Evolutionary conservation across 2,888 invertebrate genomes (phyloP).

Genomic region (Embidobia sp.): DNA sequence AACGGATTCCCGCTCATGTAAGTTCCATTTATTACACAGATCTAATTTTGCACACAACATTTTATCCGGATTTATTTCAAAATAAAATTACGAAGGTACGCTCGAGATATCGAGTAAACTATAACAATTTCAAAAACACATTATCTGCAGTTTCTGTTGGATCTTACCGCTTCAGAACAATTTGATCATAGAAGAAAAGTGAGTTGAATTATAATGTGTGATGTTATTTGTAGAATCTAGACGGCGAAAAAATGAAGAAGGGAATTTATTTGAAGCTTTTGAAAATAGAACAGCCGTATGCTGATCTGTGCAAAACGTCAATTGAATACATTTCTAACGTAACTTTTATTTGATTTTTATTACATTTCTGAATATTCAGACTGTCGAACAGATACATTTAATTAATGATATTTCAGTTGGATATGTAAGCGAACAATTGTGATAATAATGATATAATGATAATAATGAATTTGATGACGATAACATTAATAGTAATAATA

Average conservation of each 20-base stretch:
- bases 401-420: no score
- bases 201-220: conserved; percentile 32
- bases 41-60: background rate
- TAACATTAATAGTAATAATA: no score
- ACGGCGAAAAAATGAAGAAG: conserved; percentile 3
- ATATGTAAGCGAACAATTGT: no score
- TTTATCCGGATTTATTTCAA: conserved; percentile 15
- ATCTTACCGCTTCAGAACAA: conserved; percentile 24
- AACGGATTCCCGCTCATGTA: no score
- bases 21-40: background rate
- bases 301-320: no score
- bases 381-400: no score
- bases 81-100: conserved; percentile 17
- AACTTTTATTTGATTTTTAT: no score
- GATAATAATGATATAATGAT: no score
- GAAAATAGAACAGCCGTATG: no score
- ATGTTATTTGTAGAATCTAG: conserved; percentile 19
- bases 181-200: conserved; percentile 21
- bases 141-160: conserved; percentile 16
- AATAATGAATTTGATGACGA: no score
- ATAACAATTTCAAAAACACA: conserved; percentile 8
- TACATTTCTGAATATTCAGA: no score
- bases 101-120: conserved; percentile 12
- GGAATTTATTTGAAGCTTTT: background rate
- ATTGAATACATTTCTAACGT: no score